phyloP scores from a whole-genome alignment of 2,888 invertebrate species.

The Subacronicta megacephala region DNA sequence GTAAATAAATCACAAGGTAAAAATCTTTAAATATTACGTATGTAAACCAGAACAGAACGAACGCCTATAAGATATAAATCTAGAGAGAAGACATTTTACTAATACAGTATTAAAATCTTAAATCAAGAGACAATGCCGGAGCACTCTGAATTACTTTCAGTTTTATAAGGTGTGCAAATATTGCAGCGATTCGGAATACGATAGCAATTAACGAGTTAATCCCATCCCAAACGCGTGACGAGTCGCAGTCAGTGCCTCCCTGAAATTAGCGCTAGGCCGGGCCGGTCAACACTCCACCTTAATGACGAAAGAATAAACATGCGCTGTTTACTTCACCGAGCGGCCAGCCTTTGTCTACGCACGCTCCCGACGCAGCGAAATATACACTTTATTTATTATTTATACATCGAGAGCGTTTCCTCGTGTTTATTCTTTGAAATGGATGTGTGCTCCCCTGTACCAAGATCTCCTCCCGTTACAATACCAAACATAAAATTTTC shows the following conservation, averaged over 20 bases:
- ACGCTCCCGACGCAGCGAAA: slow-evolving; percentile 80
- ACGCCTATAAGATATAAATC: no score
- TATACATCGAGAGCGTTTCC: slow-evolving; percentile 85
- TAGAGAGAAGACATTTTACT: no score
- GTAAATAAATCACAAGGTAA: no score
- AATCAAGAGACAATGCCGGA: not conserved
- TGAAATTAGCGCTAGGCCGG: slow-evolving; percentile 82
- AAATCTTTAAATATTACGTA: no score
- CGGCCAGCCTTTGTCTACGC: slow-evolving; percentile 83
- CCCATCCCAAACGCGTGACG: slow-evolving; percentile 59
- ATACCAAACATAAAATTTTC: slow-evolving; percentile 65
- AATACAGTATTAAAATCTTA: no score
- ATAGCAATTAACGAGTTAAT: slow-evolving; percentile 47
- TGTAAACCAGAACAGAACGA: no score
- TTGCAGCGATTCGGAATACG: slow-evolving; percentile 13
- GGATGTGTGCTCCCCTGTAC: slow-evolving; percentile 77
- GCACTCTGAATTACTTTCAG: not conserved
- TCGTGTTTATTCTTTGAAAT: slow-evolving; percentile 86
- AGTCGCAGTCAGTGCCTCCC: slow-evolving; percentile 71
- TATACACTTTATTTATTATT: slow-evolving; percentile 87
- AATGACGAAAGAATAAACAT: slow-evolving; percentile 87
- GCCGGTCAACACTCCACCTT: slow-evolving; percentile 81
- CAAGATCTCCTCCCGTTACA: slow-evolving; percentile 65
- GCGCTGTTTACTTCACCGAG: slow-evolving; percentile 77
- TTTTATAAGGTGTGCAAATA: slow-evolving; percentile 1